Conservation (phyloP, 1,140 invertebrate species). For the Drosophila auraria region DNA sequence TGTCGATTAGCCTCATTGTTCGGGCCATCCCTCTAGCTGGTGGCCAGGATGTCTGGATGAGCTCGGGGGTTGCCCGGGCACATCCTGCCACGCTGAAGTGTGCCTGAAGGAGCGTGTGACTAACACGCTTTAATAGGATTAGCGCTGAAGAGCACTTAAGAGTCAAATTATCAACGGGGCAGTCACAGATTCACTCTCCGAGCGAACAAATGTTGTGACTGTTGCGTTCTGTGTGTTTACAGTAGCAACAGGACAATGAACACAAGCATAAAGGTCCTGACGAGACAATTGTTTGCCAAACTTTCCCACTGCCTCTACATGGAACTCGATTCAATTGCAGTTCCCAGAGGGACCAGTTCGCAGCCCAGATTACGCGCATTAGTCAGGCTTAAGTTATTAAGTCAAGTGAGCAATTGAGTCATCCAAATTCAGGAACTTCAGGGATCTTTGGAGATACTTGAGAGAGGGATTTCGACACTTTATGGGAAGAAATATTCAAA, state of each 20-base stretch:
- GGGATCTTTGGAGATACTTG: constrained; percentile 15
- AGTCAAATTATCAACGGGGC: constrained; percentile 80
- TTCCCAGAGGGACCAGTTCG: constrained; percentile 42
- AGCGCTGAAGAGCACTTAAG: constrained; percentile 85
- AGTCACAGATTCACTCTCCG: constrained; percentile 38
- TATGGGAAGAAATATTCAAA: constrained; percentile 14
- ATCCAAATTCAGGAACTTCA: constrained; percentile 3
- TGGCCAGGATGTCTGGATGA: constrained; percentile 48
- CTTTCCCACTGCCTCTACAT: constrained; percentile 68
- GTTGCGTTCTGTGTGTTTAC: constrained; percentile 81
- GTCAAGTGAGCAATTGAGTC: constrained; percentile 64
- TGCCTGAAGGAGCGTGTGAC: constrained; percentile 61
- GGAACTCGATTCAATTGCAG: constrained; percentile 37
- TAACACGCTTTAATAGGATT: constrained; percentile 85
- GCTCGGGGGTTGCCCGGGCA: constrained; percentile 49
- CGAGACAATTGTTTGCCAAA: constrained; percentile 75
- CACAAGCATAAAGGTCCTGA: constrained; percentile 22
- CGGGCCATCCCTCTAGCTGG: constrained; percentile 45
- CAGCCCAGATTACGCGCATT: constrained; percentile 57
- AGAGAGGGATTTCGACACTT: background rate
- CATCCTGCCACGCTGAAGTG: constrained; percentile 26
- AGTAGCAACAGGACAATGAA: constrained; percentile 42
- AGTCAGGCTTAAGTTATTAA: constrained; percentile 58
- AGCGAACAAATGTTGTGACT: constrained; percentile 66
- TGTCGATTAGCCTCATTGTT: constrained; percentile 84